Percentiles rank a stretch among this genome's conserved stretches.
These are phyloP conservation scores for Tragelaphus buxtoni DNA, from an alignment of 2,113 vertebrate species.

Conservation along the genomic window DNA sequence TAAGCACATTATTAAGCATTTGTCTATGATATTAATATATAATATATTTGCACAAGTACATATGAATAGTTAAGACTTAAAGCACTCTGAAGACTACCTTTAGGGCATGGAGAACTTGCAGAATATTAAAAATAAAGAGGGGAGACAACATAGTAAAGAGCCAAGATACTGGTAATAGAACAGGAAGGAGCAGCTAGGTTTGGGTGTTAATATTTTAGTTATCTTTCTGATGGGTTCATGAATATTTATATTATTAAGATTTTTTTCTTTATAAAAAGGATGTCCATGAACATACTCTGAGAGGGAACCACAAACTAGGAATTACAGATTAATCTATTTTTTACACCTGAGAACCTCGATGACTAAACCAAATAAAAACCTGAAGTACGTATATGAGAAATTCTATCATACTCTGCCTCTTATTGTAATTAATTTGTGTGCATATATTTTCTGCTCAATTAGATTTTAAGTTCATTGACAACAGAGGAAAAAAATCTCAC, in stretches of 20 bases:
- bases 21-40: background rate
- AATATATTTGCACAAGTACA: background rate
- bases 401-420: background rate
- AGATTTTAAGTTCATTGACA: conserved; percentile 14
- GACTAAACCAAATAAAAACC: conserved; percentile 29
- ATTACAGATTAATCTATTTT: background rate
- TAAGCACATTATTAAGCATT: background rate
- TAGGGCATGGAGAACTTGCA: background rate
- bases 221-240: background rate
- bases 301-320: background rate
- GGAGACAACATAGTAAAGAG: background rate
- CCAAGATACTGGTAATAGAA: background rate
- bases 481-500: background rate
- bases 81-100: background rate
- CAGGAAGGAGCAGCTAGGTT: background rate
- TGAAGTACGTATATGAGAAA: background rate
- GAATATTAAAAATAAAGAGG: background rate
- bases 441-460: background rate
- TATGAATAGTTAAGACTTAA: background rate
- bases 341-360: background rate
- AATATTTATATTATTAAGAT: background rate
- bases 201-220: background rate
- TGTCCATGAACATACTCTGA: background rate
- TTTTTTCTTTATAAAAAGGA: background rate
- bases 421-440: background rate